phyloP scores from a whole-genome alignment of 1,140 invertebrate genomes.

The Trachymyrmex cornetzi region DNA sequence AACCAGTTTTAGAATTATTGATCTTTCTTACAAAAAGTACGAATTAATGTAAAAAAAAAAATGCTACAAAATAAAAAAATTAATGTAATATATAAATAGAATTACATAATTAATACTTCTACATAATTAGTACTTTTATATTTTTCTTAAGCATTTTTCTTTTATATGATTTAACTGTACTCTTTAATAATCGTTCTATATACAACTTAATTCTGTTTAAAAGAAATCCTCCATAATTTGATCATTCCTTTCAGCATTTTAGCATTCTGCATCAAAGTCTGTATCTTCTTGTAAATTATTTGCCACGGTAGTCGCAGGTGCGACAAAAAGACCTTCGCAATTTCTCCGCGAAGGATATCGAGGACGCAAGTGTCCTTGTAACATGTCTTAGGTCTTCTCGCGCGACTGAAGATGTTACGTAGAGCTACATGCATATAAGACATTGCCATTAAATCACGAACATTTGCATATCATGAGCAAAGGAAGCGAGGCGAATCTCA shows the following conservation, averaged over 20 bases:
- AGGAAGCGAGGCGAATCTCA: background rate
- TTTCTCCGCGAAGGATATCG: slow-evolving; percentile 30
- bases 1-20: background rate
- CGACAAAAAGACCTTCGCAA: slow-evolving; percentile 41
- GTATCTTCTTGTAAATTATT: slow-evolving; percentile 36
- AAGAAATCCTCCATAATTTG: background rate
- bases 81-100: background rate
- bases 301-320: slow-evolving; percentile 55
- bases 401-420: slow-evolving; percentile 30
- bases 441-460: slow-evolving; percentile 61
- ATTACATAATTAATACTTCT: background rate
- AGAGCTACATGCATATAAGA: slow-evolving; percentile 46
- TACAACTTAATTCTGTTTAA: background rate
- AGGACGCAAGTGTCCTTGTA: slow-evolving; percentile 20
- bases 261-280: slow-evolving; percentile 27
- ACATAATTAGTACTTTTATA: background rate
- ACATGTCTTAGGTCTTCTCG: slow-evolving; percentile 18
- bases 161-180: background rate
- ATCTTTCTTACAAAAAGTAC: background rate
- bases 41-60: background rate
- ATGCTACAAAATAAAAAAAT: background rate
- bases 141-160: background rate
- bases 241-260: background rate
- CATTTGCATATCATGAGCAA: slow-evolving; percentile 64
- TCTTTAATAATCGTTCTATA: background rate